Conservation (phyloP, 2,113 vertebrate species). For the Stigmatopora nigra region DNA sequence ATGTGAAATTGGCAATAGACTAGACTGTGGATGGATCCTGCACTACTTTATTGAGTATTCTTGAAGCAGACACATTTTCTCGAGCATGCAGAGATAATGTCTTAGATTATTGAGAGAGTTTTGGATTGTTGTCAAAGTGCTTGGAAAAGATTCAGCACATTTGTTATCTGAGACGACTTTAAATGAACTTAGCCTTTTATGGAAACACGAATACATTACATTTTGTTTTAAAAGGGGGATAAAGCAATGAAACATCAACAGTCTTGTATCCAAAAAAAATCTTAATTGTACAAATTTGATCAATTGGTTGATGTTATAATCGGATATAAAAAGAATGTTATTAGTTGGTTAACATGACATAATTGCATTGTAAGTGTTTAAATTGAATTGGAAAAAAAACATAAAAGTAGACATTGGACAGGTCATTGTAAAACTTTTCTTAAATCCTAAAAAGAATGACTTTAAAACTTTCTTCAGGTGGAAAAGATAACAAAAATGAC, state of each 20-base stretch:
- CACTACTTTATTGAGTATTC: not conserved
- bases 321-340: not conserved
- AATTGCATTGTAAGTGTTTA: not conserved
- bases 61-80: not conserved
- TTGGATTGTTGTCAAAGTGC: constrained; percentile 1
- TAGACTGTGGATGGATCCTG: not conserved
- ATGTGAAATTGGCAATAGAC: not conserved
- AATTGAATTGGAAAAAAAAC: not conserved
- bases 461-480: not conserved
- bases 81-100: not conserved
- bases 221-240: not conserved
- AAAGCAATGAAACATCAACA: not conserved
- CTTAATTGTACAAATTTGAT: not conserved
- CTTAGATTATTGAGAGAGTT: not conserved
- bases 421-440: not conserved
- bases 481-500: not conserved
- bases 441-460: not conserved
- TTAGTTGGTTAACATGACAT: not conserved
- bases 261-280: not conserved
- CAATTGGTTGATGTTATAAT: not conserved
- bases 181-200: not conserved
- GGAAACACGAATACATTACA: not conserved
- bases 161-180: not conserved
- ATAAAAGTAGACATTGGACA: not conserved
- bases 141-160: not conserved